A percentile compares a stretch with the other conserved stretches of the same genome.
Conservation (phyloP, 2,113 vertebrate species). For the Anoura caudifer region DNA sequence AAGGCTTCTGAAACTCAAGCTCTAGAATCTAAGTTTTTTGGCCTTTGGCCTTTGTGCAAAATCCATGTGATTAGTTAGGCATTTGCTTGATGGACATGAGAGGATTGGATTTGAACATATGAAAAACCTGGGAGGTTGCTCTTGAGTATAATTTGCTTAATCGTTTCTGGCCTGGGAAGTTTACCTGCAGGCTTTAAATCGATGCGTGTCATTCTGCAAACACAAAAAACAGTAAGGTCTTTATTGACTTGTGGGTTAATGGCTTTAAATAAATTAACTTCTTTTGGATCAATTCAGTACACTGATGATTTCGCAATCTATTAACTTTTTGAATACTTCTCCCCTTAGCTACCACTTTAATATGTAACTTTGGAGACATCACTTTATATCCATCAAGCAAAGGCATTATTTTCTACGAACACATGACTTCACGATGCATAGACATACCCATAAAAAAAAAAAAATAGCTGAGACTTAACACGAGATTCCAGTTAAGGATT, state of each 20-base stretch:
- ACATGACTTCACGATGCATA: background rate
- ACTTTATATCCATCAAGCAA: background rate
- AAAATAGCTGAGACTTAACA: background rate
- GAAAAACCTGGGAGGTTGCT: conserved; percentile 47
- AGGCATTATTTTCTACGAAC: background rate
- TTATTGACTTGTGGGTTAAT: conserved; percentile 57
- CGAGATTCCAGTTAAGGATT: background rate
- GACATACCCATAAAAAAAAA: background rate
- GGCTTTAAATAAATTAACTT: conserved; percentile 63
- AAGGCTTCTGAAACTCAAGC: background rate
- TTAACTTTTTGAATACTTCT: conserved; percentile 23
- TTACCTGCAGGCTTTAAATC: conserved; percentile 54
- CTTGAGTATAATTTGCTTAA: conserved; percentile 68
- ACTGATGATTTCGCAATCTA: conserved; percentile 40
- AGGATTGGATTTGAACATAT: conserved; percentile 25
- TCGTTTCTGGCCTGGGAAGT: conserved; percentile 63
- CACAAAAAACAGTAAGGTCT: conserved; percentile 55
- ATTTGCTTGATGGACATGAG: conserved; percentile 43
- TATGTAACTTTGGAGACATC: background rate
- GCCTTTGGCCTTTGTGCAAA: conserved; percentile 52
- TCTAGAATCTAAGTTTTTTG: conserved; percentile 58
- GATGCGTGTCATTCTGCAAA: conserved; percentile 62
- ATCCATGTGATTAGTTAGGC: conserved; percentile 20
- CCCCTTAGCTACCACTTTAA: conserved; percentile 34
- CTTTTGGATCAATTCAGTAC: conserved; percentile 29